Conservation (phyloP, 2,113 vertebrate genomes). For the Leptobrachium ailaonicum region DNA sequence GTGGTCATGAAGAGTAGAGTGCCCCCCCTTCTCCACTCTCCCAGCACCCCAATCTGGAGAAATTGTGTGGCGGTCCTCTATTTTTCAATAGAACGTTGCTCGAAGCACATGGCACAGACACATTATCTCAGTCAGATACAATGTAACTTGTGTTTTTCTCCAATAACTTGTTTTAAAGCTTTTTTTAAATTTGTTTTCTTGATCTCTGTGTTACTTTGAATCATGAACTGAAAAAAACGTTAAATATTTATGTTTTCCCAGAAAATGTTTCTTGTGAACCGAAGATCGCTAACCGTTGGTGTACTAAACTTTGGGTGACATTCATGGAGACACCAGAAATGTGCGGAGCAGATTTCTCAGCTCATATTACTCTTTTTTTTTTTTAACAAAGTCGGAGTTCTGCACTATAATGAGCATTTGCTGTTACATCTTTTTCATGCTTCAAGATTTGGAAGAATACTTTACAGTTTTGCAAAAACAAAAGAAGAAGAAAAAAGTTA, state of each 20-base stretch:
- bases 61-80: no score
- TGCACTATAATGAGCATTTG: no score
- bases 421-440: no score
- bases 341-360: not conserved
- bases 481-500: no score
- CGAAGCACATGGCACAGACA: not conserved
- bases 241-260: slow-evolving; percentile 35
- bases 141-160: slow-evolving; percentile 9
- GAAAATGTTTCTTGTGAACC: slow-evolving; percentile 2
- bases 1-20: no score
- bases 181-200: slow-evolving; percentile 4
- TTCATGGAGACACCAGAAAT: not conserved
- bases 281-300: not conserved
- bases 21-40: no score
- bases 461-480: no score
- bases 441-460: no score
- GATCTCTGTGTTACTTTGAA: not conserved
- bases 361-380: not conserved
- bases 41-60: no score
- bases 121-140: slow-evolving; percentile 6
- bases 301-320: not conserved
- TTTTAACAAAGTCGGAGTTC: no score
- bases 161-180: slow-evolving; percentile 21
- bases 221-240: not conserved
- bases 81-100: no score